Conservation (phyloP, 2,113 vertebrate genomes). For the Meles meles region DNA sequence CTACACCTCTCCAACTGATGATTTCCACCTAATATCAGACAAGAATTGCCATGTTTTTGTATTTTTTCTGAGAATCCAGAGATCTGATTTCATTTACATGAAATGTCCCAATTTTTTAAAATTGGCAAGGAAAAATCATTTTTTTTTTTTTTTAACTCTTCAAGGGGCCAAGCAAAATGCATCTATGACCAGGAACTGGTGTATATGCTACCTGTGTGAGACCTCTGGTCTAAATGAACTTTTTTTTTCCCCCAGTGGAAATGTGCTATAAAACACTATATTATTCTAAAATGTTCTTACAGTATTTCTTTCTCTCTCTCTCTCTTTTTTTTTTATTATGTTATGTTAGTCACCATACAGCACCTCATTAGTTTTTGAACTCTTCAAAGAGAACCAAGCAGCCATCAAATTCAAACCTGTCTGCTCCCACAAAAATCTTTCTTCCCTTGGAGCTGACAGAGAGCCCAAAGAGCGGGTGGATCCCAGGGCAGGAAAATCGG, state of each 20-base stretch:
- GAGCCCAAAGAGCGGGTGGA: neutral
- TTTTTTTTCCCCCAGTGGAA: neutral
- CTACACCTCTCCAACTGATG: neutral
- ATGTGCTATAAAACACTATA: neutral
- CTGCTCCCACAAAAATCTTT: neutral
- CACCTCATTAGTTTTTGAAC: too few species aligned
- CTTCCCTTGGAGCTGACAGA: neutral
- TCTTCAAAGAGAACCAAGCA: constrained; percentile 63
- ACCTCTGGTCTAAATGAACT: constrained; percentile 43
- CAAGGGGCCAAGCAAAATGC: neutral
- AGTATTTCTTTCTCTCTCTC: neutral
- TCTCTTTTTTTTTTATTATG: too few species aligned
- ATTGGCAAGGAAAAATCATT: neutral
- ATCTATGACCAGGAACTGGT: neutral
- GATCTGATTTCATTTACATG: neutral
- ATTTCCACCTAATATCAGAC: neutral
- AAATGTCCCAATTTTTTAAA: neutral
- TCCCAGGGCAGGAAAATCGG: constrained; percentile 1
- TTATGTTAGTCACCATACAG: too few species aligned
- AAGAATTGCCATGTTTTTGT: neutral
- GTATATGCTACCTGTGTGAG: neutral
- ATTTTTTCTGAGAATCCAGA: neutral
- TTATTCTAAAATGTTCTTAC: neutral
- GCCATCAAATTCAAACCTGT: constrained; percentile 43
- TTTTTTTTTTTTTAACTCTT: neutral